Conservation (phyloP, 2,888 invertebrate species). For the Scelioninae gen. 2 region DNA sequence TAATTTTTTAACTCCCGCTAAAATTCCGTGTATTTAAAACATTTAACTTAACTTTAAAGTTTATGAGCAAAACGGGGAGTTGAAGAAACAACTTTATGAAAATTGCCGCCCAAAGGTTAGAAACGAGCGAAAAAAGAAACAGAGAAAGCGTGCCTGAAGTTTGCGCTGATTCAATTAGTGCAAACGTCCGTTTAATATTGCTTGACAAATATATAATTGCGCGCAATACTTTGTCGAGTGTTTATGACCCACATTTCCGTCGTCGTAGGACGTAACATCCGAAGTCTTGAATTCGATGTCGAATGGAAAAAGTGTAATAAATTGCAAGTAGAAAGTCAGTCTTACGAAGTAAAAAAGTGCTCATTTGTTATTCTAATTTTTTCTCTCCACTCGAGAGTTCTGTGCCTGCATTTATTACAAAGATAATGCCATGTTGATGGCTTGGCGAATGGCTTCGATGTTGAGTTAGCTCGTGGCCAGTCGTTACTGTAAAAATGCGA, state of each 20-base stretch:
- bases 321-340: slow-evolving; percentile 31
- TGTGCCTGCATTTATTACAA: slow-evolving; percentile 54
- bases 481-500: slow-evolving; percentile 55
- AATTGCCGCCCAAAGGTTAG: slow-evolving; percentile 5
- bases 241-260: too few species aligned
- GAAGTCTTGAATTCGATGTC: slow-evolving; percentile 6
- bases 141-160: background rate
- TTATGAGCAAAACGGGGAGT: slow-evolving; percentile 6
- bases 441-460: slow-evolving; percentile 54
- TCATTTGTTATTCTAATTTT: slow-evolving; percentile 56
- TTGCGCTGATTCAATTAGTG: slow-evolving; percentile 23
- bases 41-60: slow-evolving; percentile 5
- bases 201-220: slow-evolving; percentile 14
- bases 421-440: slow-evolving; percentile 53
- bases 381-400: slow-evolving; percentile 45
- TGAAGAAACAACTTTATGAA: slow-evolving; percentile 14
- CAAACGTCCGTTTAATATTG: slow-evolving; percentile 8
- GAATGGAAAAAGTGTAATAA: slow-evolving; percentile 30
- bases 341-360: slow-evolving; percentile 37
- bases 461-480: slow-evolving; percentile 53
- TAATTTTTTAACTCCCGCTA: background rate
- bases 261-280: background rate
- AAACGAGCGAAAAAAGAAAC: slow-evolving; percentile 6
- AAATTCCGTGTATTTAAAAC: background rate
- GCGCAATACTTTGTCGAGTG: slow-evolving; percentile 4